Evolutionary conservation across 2,888 invertebrate genomes (phyloP), one percentile per base, ranked within the genome.

Genomic region (Parelbella ahira): DNA sequence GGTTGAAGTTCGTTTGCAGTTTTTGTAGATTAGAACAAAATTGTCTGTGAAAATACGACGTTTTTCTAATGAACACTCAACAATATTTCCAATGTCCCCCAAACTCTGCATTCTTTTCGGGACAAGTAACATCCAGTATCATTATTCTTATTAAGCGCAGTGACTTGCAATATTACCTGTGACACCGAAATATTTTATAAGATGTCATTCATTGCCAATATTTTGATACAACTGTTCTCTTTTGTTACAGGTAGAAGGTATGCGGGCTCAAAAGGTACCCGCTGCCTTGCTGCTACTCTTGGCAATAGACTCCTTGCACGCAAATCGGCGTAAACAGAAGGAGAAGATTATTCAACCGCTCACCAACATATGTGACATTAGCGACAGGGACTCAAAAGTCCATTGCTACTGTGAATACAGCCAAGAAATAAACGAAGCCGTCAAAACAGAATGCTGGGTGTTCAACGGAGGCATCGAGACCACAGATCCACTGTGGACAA

Each of bases 401-500:
- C 91, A 89, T 54, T 94, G 94, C 68, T 90, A 91, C 61, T 93
- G 93, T 64, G 89, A 91, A 58, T 86, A 86, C 47, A 86, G 87
- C 29, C 88, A 88, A 53, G 79, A 86, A 44, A 66, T 84, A 47
- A 86, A 86, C 55, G 80, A 90, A 61, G 93, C 93, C 2, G 89
- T 91, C 7, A 91, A 92, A 54, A 93, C 93, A 45, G 93, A 93
- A 74, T 96, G 95, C 64, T 91, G 92, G 91, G 90, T 95, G 1
- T 92, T 94, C 76, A 91, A 91, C 49, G 89, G 89, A 37, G 91
- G 91, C 9, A 89, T 93, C 57, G 89, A 91, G 28, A 89, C 88
- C 60, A 90, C 92, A 44, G 92, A 94, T 63, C 88, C 90, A 9
- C 78, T 93, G 45, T 95, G 95, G 94, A 88, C 89, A 15, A 89